Conservation (phyloP, 1,140 invertebrate genomes). For the Drosophila repleta region DNA sequence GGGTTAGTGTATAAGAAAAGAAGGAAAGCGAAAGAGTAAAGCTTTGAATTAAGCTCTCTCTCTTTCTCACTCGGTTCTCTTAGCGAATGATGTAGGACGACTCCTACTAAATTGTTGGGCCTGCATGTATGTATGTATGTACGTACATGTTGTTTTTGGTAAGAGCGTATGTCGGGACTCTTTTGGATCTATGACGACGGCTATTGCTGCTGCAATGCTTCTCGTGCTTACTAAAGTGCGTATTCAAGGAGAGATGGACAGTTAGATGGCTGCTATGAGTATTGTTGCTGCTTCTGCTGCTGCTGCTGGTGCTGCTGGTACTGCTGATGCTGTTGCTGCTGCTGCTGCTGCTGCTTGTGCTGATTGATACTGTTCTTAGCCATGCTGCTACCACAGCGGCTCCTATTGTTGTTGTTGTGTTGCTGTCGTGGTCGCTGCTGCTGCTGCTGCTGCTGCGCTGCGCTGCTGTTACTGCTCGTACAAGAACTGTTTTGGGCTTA, state of each 20-base stretch:
- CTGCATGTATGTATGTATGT: not conserved
- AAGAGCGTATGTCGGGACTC: slow-evolving; percentile 34
- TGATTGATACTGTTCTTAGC: slow-evolving; percentile 12
- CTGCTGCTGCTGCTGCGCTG: slow-evolving; percentile 43
- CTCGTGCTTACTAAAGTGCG: slow-evolving; percentile 42
- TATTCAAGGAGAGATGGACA: slow-evolving; percentile 69
- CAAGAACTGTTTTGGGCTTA: slow-evolving; percentile 73
- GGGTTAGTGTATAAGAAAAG: no score
- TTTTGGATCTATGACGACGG: slow-evolving; percentile 43
- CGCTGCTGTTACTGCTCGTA: slow-evolving; percentile 35
- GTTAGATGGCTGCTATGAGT: slow-evolving; percentile 51
- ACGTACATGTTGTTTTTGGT: not conserved
- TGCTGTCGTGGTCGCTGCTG: slow-evolving; percentile 20
- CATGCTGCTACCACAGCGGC: slow-evolving; percentile 10
- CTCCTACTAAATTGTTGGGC: no score
- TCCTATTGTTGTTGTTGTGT: slow-evolving; percentile 29
- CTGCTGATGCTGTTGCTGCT: slow-evolving; percentile 30
- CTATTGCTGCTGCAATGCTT: slow-evolving; percentile 7
- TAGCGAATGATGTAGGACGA: no score
- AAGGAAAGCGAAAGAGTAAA: no score
- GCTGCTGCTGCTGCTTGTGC: slow-evolving; percentile 46
- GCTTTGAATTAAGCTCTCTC: not conserved
- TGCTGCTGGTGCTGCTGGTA: slow-evolving; percentile 8
- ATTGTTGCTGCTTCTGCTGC: slow-evolving; percentile 39
- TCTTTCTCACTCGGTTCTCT: no score